Evolutionary conservation across 2,888 invertebrate genomes (phyloP), one percentile per base, ranked within the genome.

Genomic region (Plagodis pulveraria): DNA sequence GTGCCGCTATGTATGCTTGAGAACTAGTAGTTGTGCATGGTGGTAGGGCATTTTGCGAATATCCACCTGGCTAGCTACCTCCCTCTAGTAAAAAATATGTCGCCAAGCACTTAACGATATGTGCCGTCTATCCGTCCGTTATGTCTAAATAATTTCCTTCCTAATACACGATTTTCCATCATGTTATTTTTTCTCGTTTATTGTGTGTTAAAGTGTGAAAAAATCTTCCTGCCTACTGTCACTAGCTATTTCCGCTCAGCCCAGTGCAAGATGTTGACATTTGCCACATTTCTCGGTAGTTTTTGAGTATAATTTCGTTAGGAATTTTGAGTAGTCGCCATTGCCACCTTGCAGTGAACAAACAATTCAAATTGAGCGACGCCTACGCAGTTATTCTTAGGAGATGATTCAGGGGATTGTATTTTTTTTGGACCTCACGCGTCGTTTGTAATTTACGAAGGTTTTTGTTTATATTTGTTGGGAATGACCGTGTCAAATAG

Each of bases 341-440:
- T 5, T 35, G 58, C 61, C 46, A 46, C 35, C 53, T 50, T 54
- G 53, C 45, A 40, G 8, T 51, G 43, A 50, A 32, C 12, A 56
- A 62, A 62, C 49, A 56, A 11, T 9, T 46, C 41, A 34, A 6
- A 34, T 40, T 46, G 56, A 50, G 56, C 7, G 60, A 42, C 60
- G 56, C 60, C 60, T 41, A 61, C 60, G 52, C 56, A 52, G 43
- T 38, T 60, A 51, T 59, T 55, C 44, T 42, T 12, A 34, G 44
- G 43, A 38, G 53, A 40, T 58, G 50, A 58, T 48, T 59, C 50
- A 50, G 46, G 50, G 32, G 5, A 44, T 49, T 48, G 10, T n/a
- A 48, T 52, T 58, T 52, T 56, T 61, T 58, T 64, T 61, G 44
- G 54, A 58, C 60, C 55, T 36, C 60, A 54, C 58, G 52, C 50